Conservation (phyloP, 2,113 vertebrate genomes). For the Nibea albiflora region DNA sequence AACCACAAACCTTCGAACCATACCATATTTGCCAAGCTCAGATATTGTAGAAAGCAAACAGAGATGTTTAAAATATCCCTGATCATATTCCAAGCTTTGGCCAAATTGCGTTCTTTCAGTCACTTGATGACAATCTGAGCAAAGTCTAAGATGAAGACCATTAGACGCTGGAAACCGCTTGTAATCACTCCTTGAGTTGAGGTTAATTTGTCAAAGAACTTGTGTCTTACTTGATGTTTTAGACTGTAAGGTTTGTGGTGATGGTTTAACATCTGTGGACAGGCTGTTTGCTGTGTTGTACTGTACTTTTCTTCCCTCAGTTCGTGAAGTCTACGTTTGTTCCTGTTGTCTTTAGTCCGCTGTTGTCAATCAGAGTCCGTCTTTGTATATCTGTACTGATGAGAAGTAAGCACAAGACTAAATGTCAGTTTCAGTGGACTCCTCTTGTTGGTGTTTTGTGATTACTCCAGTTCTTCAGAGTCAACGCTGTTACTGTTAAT, state of each 20-base stretch:
- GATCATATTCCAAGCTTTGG: not conserved
- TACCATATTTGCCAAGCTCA: not conserved
- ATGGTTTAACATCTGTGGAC: not conserved
- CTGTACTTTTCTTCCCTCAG: constrained; percentile 43
- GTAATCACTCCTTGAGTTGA: not conserved
- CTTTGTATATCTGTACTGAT: constrained; percentile 62
- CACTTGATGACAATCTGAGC: not conserved
- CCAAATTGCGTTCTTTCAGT: not conserved
- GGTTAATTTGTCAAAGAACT: constrained; percentile 2
- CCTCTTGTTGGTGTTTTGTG: constrained; percentile 53
- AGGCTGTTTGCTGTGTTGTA: constrained; percentile 16
- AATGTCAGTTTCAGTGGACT: constrained; percentile 58
- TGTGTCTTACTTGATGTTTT: constrained; percentile 4
- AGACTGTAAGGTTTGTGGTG: not conserved
- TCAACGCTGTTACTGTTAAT: not conserved
- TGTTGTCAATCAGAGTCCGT: constrained; percentile 34
- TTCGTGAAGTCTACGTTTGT: constrained; percentile 45
- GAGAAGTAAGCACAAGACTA: constrained; percentile 66
- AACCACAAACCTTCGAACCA: not conserved
- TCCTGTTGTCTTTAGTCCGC: constrained; percentile 32
- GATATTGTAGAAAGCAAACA: not conserved
- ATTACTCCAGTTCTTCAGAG: constrained; percentile 16
- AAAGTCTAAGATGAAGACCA: not conserved
- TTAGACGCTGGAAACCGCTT: not conserved
- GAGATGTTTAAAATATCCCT: not conserved